Base-by-base conservation (phyloP, 1,140 invertebrate species). In the Drosophila truncata region DNA sequence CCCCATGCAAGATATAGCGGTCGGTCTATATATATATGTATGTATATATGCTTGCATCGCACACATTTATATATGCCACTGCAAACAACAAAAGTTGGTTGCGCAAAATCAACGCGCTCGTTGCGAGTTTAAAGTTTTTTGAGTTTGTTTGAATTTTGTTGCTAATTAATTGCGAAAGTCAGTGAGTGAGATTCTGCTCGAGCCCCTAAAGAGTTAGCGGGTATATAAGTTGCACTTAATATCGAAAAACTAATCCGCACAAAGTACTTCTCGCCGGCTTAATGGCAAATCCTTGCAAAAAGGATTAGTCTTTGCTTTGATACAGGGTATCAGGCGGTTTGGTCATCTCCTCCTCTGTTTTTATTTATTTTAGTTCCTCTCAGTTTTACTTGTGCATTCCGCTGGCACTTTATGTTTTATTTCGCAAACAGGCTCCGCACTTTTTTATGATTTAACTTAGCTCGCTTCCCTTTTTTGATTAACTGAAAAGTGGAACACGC, bases 161-260 rank as follows among this genome's bases (percentile, higher is more conserved):
- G 85, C 81, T 90, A 90, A 90, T 90, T 90, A 90, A 90, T 90
- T 90, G 85, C 85, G 62, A 90, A 90, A 90, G 78, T 75, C 74
- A 65, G 60, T 54, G 47, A 50, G 59, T 71, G 44, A 55, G 52
- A 54, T 54, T 37, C 20, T 64, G 46, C 44, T 37, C 20, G 47
- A 69, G 69, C 47, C 63, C 37, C 44, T 65, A 31, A 54, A 41
- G 18, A 35, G 3, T 10, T n/a, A 7, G 13, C 27, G 62, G 55
- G 47, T 59, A 59, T 71, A 72, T 72, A 18, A 18, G 35, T 29
- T 44, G 11, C 4, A 8, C 2, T 18, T 14, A 11, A 37, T 14
- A 39, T 39, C 11, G 1, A 2, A 44, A 23, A 70, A 41, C 41
- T 35, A 57, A 46, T 37, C 10, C 8, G 16, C 27, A 13, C 23